Evolutionary conservation across 2,888 invertebrate genomes (phyloP).

Genomic region (Falcaria lacertinaria): DNA sequence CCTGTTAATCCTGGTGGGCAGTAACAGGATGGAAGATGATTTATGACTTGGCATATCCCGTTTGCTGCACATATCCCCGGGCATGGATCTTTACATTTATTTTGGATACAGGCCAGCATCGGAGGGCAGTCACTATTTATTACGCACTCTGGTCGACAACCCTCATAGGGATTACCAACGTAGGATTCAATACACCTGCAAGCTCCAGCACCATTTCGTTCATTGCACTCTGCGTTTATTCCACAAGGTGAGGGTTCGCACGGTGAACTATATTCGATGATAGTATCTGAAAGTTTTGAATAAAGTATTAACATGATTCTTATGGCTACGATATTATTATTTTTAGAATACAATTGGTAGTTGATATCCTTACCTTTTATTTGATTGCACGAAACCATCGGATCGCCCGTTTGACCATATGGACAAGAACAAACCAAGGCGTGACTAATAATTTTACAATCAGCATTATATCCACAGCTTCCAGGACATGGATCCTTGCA

Average conservation of each 20-base stretch:
- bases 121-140: slow-evolving; percentile 88
- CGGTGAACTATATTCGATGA: slow-evolving; percentile 73
- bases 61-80: slow-evolving; percentile 86
- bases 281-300: slow-evolving; percentile 43
- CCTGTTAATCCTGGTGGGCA: slow-evolving; percentile 85
- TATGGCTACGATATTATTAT: neutral
- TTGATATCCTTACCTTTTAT: slow-evolving; percentile 49
- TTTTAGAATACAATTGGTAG: neutral
- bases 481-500: slow-evolving; percentile 85
- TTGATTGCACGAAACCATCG: slow-evolving; percentile 72
- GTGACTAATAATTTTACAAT: slow-evolving; percentile 87
- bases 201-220: slow-evolving; percentile 83
- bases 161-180: slow-evolving; percentile 72
- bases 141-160: slow-evolving; percentile 90
- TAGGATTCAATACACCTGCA: slow-evolving; percentile 84
- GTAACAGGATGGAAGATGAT: slow-evolving; percentile 86
- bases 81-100: slow-evolving; percentile 89
- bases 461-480: slow-evolving; percentile 84
- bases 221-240: slow-evolving; percentile 80
- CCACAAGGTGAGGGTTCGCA: slow-evolving; percentile 87
- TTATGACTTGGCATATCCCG: slow-evolving; percentile 86
- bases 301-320: neutral
- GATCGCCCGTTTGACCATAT: slow-evolving; percentile 83
- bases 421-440: slow-evolving; percentile 83
- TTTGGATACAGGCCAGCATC: slow-evolving; percentile 85